phyloP scores from a whole-genome alignment of 1,140 invertebrate species.

The Helicorthomorpha holstii region DNA sequence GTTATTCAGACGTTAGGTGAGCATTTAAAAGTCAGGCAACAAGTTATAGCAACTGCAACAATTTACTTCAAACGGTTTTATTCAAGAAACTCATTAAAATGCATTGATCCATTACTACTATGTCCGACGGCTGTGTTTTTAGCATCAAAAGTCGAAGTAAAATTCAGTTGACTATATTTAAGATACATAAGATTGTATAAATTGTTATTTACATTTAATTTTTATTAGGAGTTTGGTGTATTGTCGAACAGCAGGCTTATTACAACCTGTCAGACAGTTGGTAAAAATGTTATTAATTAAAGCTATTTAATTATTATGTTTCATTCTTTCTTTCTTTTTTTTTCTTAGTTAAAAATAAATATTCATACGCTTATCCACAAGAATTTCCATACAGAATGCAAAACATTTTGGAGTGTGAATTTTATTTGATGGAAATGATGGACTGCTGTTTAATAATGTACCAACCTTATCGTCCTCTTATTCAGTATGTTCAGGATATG shows the following conservation, averaged over 20 bases:
- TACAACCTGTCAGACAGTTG: conserved; percentile 83
- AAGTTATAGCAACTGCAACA: conserved; percentile 98
- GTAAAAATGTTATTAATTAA: no score
- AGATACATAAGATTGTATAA: no score
- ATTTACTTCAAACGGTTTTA: conserved; percentile 99
- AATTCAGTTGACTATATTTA: no score
- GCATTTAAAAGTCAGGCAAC: conserved; percentile 86
- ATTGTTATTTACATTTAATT: no score
- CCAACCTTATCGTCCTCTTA: conserved; percentile 78
- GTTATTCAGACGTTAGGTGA: conserved; percentile 93
- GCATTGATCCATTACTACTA: conserved; percentile 89
- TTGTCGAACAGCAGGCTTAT: conserved; percentile 91
- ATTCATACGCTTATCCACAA: conserved; percentile 80
- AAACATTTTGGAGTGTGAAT: conserved; percentile 96
- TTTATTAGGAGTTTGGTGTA: conserved; percentile 95
- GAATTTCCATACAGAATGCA: conserved; percentile 94
- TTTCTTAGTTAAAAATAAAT: conserved; percentile 85
- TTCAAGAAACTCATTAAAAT: conserved; percentile 90
- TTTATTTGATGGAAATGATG: conserved; percentile 94
- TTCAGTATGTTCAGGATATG: conserved; percentile 80
- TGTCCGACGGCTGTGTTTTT: conserved; percentile 93
- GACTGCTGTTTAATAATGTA: conserved; percentile 98
- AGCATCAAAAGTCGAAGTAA: conserved; percentile 88
- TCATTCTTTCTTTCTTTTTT: no score
- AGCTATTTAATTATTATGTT: no score